Conservation (phyloP, 2,797 vertebrate genomes). For the Malurus leucopterus region DNA sequence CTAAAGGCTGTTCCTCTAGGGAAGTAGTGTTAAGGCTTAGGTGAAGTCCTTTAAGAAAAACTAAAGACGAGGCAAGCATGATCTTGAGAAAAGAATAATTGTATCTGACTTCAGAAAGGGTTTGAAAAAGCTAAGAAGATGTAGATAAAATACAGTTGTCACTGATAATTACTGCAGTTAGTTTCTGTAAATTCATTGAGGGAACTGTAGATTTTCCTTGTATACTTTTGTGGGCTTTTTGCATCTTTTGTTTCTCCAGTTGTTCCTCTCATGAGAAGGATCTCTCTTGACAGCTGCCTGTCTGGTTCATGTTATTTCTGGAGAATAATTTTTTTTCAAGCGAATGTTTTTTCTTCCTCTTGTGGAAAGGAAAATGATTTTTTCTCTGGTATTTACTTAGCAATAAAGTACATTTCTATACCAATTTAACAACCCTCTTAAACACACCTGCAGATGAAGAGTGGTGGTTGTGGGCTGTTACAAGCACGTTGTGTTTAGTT, state of each 20-base stretch:
- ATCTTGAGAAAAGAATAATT: background rate
- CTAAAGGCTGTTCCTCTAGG: background rate
- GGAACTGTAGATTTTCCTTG: background rate
- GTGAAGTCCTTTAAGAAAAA: background rate
- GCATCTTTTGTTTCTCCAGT: background rate
- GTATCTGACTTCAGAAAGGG: background rate
- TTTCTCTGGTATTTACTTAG: background rate
- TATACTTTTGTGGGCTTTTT: background rate
- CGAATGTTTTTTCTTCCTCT: background rate
- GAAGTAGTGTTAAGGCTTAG: background rate
- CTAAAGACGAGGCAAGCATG: background rate
- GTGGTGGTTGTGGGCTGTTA: background rate
- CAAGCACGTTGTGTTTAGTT: slow-evolving; percentile 59
- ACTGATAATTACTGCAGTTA: background rate
- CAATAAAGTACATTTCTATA: background rate
- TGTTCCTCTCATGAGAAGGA: background rate
- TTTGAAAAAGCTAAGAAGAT: background rate
- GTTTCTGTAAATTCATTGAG: background rate
- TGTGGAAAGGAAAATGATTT: background rate
- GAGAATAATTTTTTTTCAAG: background rate
- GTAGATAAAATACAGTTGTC: background rate
- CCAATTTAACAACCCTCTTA: background rate
- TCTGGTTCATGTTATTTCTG: background rate
- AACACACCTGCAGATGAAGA: background rate
- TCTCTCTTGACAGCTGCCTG: background rate